A percentile compares a stretch with the other conserved stretches of the same genome.
These are phyloP conservation scores for Ochropleura plecta DNA, from an alignment of 2,888 invertebrate genomes.

Conservation along the genomic window DNA sequence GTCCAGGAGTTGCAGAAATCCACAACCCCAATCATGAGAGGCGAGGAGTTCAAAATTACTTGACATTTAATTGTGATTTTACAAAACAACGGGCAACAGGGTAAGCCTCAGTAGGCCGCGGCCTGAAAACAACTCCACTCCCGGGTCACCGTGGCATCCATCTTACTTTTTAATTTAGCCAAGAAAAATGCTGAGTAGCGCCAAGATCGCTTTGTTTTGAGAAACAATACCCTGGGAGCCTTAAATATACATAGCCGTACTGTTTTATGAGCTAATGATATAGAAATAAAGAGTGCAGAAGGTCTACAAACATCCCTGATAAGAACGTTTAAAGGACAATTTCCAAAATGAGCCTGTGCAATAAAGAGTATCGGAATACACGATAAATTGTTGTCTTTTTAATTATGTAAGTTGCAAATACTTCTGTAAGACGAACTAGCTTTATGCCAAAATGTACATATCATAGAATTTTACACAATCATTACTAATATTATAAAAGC, in stretches of 20 bases:
- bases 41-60: background rate
- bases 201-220: slow-evolving; percentile 46
- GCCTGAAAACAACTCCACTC: slow-evolving; percentile 13
- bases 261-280: slow-evolving; percentile 40
- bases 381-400: too few relatives aligned
- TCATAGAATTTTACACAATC: too few relatives aligned
- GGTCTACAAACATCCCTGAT: background rate
- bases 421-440: too few relatives aligned
- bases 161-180: slow-evolving; percentile 54
- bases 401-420: too few relatives aligned
- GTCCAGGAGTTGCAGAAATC: too few relatives aligned
- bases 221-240: slow-evolving; percentile 42
- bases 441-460: too few relatives aligned
- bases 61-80: background rate
- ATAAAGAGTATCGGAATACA: too few relatives aligned
- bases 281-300: slow-evolving; percentile 24
- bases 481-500: too few relatives aligned
- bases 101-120: background rate
- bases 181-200: slow-evolving; percentile 40
- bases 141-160: slow-evolving; percentile 17
- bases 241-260: slow-evolving; percentile 43
- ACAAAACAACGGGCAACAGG: background rate
- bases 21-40: too few relatives aligned
- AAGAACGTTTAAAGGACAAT: too few relatives aligned
- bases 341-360: too few relatives aligned